phyloP scores from a whole-genome alignment of 2,113 vertebrate species.

The Cochlearius cochlearius region DNA sequence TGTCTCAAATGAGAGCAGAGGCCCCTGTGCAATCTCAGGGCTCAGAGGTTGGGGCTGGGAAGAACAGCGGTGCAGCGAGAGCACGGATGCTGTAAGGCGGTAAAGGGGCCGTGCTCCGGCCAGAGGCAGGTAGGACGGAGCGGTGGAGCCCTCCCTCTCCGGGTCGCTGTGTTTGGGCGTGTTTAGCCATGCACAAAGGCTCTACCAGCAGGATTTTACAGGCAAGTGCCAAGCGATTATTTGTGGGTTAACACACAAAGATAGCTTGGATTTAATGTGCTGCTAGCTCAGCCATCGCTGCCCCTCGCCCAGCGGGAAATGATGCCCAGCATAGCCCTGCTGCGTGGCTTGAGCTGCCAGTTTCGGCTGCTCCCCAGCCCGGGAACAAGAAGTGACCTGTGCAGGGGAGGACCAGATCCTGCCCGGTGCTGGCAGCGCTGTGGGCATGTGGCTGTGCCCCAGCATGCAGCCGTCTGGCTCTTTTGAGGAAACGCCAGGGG shows the following conservation, averaged over 20 bases:
- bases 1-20: fast-evolving
- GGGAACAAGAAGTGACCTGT: neutral
- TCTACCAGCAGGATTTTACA: neutral
- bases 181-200: fast-evolving
- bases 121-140: neutral
- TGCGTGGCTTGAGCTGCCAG: fast-evolving
- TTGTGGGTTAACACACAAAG: neutral
- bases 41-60: fast-evolving
- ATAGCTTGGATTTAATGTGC: fast-evolving
- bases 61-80: neutral
- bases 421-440: neutral
- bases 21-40: neutral
- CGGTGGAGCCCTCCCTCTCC: neutral
- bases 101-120: neutral
- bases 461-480: neutral
- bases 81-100: neutral
- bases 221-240: neutral
- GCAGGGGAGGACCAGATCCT: neutral
- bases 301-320: neutral
- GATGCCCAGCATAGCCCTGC: fast-evolving
- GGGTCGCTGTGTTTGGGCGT: fast-evolving
- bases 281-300: neutral
- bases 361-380: neutral
- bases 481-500: neutral
- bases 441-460: neutral